These are phyloP conservation scores for Conopomorpha cramerella DNA, from an alignment of 1,140 invertebrate genomes.

Conservation along the genomic window DNA sequence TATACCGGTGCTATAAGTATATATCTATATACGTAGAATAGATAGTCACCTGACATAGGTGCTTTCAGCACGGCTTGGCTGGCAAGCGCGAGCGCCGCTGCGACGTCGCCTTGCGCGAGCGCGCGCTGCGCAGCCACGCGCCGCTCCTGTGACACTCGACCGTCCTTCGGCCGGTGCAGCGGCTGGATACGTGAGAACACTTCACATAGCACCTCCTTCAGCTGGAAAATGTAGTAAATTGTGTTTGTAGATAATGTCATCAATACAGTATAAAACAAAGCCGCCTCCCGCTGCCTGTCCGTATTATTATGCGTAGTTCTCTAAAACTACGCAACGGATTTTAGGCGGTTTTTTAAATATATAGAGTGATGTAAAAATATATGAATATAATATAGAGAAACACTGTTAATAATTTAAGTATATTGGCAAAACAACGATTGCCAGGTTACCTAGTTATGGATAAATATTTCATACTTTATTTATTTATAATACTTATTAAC, in stretches of 20 bases:
- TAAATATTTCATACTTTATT: no score
- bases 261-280: no score
- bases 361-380: not conserved
- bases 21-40: not conserved
- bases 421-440: no score
- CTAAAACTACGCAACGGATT: not conserved
- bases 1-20: no score
- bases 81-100: constrained; percentile 62
- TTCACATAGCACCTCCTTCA: constrained; percentile 56
- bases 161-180: constrained; percentile 63
- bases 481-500: no score
- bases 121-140: constrained; percentile 53
- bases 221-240: constrained; percentile 21
- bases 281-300: no score
- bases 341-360: constrained; percentile 6
- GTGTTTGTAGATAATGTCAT: not conserved
- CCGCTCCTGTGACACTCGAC: constrained; percentile 42
- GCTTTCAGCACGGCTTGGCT: constrained; percentile 69
- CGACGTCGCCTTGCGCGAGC: constrained; percentile 46
- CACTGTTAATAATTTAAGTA: no score
- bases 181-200: constrained; percentile 60
- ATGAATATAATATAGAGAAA: no score
- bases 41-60: constrained; percentile 53
- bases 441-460: no score
- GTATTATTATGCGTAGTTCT: no score